Base-by-base conservation (phyloP, 2,888 invertebrate species). In the Drosophila incognita region DNA sequence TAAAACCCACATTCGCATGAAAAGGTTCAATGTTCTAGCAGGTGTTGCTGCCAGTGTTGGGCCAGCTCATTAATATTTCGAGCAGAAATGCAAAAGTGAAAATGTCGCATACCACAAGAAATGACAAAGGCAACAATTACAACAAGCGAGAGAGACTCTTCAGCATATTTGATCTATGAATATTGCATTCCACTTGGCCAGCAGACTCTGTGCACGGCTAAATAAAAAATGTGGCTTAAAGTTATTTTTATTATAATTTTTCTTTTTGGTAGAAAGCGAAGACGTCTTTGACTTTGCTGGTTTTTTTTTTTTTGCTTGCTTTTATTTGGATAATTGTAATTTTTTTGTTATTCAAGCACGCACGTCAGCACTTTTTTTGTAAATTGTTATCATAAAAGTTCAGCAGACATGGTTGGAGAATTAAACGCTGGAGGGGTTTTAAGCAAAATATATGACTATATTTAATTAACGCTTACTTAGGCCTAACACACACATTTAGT, bases 401-500 rank as follows among this genome's bases (percentile, higher is more conserved):
- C 81, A 77, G 69, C 70, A 67, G 70, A 69, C 81, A 76, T 81
- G 49, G 24, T 49, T 38, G 38, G 27, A 18, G 40, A 54, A 21
- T 49, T 7, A 31, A 38, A 31, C 15, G 15, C 29, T 0, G 66
- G 15, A 52, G 59, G 36, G 48, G n/a, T 57, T 73, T 75, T 74
- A 62, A 83, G 86, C 87, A 78, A 73, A 85, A 66, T 40, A 51
- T 66, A 67, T 75, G 69, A 76, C 86, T 86, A 87, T 72, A 79
- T 87, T 88, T 83, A 88, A 76, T 88, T 88, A 88, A 69, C 59
- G 70, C 70, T 88, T 87, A 87, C 89, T 87, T 89, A 87, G 74
- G 73, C 86, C 84, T 88, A 88, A 87, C 87, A 89, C 88, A 88
- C 88, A 88, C 88, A 88, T 89, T 89, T 89, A 87, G 89, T 74